phyloP scores from a whole-genome alignment of 2,113 vertebrate genomes.

The Tor tambroides region DNA sequence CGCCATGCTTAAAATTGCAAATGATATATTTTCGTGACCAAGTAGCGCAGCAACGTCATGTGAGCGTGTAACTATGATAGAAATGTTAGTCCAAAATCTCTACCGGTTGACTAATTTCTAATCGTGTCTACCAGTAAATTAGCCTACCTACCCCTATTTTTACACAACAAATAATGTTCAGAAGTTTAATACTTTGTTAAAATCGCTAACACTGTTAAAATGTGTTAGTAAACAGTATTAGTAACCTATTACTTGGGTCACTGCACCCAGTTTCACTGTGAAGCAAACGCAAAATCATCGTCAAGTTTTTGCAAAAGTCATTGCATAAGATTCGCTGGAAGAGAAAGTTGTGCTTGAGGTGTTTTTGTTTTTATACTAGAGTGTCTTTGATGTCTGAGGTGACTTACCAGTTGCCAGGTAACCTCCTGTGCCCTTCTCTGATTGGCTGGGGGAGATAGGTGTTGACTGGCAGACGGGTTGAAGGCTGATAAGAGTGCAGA shows the following conservation, averaged over 20 bases:
- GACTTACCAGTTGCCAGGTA: conserved; percentile 8
- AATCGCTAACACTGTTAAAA: no score
- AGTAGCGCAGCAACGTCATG: no score
- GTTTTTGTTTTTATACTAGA: conserved; percentile 1
- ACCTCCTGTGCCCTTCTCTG: conserved; percentile 10
- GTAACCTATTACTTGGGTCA: not conserved
- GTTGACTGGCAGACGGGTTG: conserved; percentile 55
- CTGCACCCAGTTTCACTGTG: not conserved
- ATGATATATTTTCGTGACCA: no score
- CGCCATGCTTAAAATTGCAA: no score
- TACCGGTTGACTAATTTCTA: no score
- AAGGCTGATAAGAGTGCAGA: conserved; percentile 69
- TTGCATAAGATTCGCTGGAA: not conserved
- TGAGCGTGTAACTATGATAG: no score
- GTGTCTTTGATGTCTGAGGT: conserved; percentile 44
- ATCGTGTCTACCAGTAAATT: no score
- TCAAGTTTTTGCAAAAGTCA: not conserved
- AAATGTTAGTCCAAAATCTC: no score
- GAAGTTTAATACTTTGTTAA: no score
- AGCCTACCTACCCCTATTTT: no score
- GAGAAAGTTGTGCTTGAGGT: not conserved
- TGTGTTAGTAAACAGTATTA: not conserved
- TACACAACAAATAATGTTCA: no score
- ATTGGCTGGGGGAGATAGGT: conserved; percentile 43
- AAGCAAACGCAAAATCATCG: not conserved